These are phyloP conservation scores for Phrynocephalus guinanensis DNA, from an alignment of 2,797 vertebrate genomes.

Conservation along the genomic window DNA sequence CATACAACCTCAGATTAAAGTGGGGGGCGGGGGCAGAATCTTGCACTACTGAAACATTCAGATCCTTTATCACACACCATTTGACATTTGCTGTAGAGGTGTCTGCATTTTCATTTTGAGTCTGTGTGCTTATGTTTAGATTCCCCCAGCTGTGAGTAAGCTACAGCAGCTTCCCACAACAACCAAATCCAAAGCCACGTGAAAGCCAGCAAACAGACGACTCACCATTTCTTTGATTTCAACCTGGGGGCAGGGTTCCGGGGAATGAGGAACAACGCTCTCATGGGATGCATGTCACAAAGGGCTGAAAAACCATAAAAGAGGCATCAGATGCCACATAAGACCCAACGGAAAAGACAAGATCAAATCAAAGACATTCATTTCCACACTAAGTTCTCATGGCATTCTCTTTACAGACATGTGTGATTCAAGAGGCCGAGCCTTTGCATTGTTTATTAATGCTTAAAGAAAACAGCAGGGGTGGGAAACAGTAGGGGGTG, in stretches of 20 bases:
- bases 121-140: not conserved
- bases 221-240: conserved; percentile 97
- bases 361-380: conserved; percentile 2
- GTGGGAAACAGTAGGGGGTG: no score
- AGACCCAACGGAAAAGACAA: not conserved
- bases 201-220: not conserved
- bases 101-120: no score
- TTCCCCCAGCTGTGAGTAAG: not conserved
- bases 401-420: not conserved
- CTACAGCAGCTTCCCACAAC: not conserved
- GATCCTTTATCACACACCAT: not conserved
- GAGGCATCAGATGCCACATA: not conserved
- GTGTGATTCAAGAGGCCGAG: not conserved
- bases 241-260: conserved; percentile 91
- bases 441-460: not conserved
- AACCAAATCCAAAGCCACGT: not conserved
- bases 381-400: not conserved
- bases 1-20: not conserved
- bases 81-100: not conserved
- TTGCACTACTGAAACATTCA: not conserved
- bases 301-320: conserved; percentile 81
- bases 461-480: no score
- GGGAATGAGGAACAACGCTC: conserved; percentile 94
- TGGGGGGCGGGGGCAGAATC: no score
- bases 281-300: conserved; percentile 96